Evolutionary conservation across 2,797 vertebrate species (phyloP).

Genomic region (Falco rusticolus): DNA sequence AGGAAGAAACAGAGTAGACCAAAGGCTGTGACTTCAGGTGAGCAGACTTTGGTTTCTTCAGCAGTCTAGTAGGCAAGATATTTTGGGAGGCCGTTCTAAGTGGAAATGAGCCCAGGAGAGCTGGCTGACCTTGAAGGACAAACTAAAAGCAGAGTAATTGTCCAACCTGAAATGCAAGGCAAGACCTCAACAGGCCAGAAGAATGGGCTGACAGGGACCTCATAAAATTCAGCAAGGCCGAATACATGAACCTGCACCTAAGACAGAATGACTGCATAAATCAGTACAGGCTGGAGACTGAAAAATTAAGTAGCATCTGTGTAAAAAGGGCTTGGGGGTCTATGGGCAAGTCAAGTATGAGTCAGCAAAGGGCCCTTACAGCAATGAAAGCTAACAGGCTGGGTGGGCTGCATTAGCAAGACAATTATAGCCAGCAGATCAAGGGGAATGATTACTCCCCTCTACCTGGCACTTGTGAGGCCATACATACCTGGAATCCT

Average conservation of each 20-base stretch:
- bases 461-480: not conserved
- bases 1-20: not conserved
- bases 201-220: not conserved
- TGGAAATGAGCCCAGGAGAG: not conserved
- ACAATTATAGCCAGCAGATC: not conserved
- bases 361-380: not conserved
- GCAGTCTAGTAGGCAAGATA: not conserved
- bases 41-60: not conserved
- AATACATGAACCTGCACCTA: not conserved
- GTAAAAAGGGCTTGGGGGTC: not conserved
- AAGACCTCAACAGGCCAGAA: not conserved
- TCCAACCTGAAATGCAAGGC: not conserved
- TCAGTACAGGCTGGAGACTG: not conserved
- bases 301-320: not conserved
- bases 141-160: not conserved
- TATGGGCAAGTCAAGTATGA: not conserved
- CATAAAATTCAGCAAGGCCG: not conserved
- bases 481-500: not conserved
- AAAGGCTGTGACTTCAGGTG: not conserved
- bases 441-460: not conserved
- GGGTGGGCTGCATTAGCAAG: not conserved
- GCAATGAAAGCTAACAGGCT: rapidly evolving
- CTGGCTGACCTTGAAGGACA: not conserved
- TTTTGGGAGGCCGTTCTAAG: not conserved
- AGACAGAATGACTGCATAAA: not conserved